phyloP scores from a whole-genome alignment of 2,797 vertebrate genomes.

The Microctenopoma lineatum region DNA sequence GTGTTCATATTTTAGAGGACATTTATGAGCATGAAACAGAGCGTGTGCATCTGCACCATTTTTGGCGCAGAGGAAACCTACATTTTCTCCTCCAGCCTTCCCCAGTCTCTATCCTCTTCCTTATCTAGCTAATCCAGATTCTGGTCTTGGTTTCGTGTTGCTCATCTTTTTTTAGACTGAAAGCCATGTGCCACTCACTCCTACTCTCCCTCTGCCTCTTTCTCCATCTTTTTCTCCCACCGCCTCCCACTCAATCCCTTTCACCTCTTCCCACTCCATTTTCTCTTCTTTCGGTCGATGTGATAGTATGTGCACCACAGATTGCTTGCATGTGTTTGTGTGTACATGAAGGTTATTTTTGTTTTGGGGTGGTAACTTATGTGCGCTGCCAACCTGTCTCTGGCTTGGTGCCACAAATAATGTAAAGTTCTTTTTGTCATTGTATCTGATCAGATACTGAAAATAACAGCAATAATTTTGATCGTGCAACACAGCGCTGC shows the following conservation, averaged over 20 bases:
- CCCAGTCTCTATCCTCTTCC: conserved; percentile 84
- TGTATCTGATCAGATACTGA: conserved; percentile 42
- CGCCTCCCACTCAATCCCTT: conserved; percentile 82
- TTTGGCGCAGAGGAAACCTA: conserved; percentile 73
- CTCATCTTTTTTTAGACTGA: conserved; percentile 85
- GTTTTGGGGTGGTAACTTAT: conserved; percentile 53
- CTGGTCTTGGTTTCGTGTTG: conserved; percentile 84
- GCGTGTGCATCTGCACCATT: conserved; percentile 71
- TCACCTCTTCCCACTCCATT: conserved; percentile 80
- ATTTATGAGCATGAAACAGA: conserved; percentile 69
- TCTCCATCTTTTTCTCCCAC: conserved; percentile 84
- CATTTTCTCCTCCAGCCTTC: conserved; percentile 68
- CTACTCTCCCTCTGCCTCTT: conserved; percentile 86
- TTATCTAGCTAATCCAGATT: conserved; percentile 92
- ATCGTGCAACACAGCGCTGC: conserved; percentile 34
- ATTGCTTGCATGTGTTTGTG: conserved; percentile 52
- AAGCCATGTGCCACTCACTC: conserved; percentile 88
- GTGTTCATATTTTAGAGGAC: conserved; percentile 79
- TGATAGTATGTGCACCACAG: conserved; percentile 66
- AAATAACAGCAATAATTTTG: conserved; percentile 43
- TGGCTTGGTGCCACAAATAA: conserved; percentile 53
- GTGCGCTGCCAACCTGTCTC: conserved; percentile 63
- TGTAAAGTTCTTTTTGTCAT: conserved; percentile 33
- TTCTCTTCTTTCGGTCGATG: conserved; percentile 70
- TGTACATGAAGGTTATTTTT: conserved; percentile 31